Base-by-base conservation (phyloP, 1,140 invertebrate genomes). In the Dolichoris vasculosae region DNA sequence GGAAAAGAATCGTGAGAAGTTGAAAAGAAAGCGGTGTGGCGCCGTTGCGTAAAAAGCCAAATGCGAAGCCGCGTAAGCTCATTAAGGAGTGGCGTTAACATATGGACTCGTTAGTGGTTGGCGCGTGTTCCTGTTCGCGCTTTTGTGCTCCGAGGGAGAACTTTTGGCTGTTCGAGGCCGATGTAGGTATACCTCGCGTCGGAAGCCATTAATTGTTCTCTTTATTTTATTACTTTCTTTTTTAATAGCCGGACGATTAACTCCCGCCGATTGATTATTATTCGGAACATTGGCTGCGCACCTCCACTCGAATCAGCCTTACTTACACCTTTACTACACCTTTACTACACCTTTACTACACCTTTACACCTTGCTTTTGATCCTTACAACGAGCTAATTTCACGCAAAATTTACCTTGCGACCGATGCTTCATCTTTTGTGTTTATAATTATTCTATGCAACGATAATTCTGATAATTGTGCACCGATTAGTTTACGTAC, bases 81-180 rank as follows among this genome's bases (percentile, higher is more conserved):
- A 91, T 92, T 92, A 91, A 90, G 89, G 87, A 83, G 85, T 87
- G 88, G 89, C 89, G 90, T 92, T 91, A 92, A 92, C 89, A 88
- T 91, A 92, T 90, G 87, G 86, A 87, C 89, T 92, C 91, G 88
- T 92, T 92, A 92, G 89, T 87, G 84, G 86, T n/a, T 40, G 63
- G n/a, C 38, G 51, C 30, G 55, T n/a, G 63, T 13, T 20, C 38
- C 55, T 7, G 1, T 38, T 38, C 46, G n/a, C 46, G 35, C 32
- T 11, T 71, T 38, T 82, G 11, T 55, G n/a, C 3, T 17, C 32
- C 11, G 0, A 51, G 20, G n/a, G 46, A n/a, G 23, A 38, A 51
- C 51, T 76, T 75, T 32, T 23, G 40, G 32, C 32, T 69, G 32
- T 64, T 40, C n/a, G 3, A 15, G 59, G 32, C 35, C 26, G 30